Evolutionary conservation across 2,113 vertebrate genomes (phyloP).

Genomic region (Melanerpes formicivorus): DNA sequence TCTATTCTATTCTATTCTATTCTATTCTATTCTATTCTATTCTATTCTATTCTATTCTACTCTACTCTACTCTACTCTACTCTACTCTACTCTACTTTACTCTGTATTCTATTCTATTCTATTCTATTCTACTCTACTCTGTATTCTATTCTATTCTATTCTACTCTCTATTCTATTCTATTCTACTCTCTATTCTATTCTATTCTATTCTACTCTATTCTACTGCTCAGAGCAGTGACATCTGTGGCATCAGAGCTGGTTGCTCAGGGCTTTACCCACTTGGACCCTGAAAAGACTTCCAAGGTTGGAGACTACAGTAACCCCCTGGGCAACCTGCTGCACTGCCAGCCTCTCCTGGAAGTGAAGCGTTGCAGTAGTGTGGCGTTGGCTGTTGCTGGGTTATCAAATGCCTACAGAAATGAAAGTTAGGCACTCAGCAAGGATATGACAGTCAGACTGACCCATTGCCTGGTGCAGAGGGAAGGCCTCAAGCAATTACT

Average conservation of each 20-base stretch:
- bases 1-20: no score
- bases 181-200: no score
- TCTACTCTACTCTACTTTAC: no score
- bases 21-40: no score
- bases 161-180: no score
- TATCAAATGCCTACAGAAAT: background rate
- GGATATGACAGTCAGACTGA: background rate
- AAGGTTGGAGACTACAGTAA: background rate
- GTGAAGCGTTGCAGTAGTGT: background rate
- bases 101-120: no score
- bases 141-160: no score
- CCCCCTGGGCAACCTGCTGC: background rate
- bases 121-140: no score
- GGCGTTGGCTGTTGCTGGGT: background rate
- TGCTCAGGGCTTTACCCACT: background rate
- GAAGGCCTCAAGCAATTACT: background rate
- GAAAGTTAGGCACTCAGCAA: background rate
- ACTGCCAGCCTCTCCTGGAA: fast-evolving
- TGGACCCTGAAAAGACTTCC: background rate
- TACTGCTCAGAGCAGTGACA: background rate
- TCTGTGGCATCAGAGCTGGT: background rate
- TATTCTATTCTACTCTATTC: no score
- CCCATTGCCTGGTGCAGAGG: background rate
- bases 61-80: no score
- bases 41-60: no score